These are phyloP conservation scores for Hyperopisus bebe DNA, from an alignment of 2,113 vertebrate species.

Conservation along the genomic window DNA sequence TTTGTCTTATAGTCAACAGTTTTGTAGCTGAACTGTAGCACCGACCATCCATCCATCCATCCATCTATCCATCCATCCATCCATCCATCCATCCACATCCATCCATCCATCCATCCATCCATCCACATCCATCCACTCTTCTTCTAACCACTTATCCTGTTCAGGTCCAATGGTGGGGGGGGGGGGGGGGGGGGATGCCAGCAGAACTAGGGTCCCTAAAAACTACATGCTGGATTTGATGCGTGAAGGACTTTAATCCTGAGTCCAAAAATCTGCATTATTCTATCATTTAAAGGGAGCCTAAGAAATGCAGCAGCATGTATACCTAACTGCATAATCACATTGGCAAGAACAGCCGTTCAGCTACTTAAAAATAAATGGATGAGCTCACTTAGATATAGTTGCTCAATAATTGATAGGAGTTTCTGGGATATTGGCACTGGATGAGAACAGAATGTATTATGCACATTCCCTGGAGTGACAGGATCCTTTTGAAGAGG, in stretches of 20 bases:
- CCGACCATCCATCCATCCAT: not conserved
- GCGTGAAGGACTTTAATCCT: not conserved
- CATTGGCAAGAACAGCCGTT: not conserved
- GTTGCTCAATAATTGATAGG: not conserved
- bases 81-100: not conserved
- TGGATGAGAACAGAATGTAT: constrained; percentile 1
- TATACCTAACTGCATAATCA: not conserved
- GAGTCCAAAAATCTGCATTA: not conserved
- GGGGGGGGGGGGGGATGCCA: not conserved
- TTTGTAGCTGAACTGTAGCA: not conserved
- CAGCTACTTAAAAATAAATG: constrained; percentile 18
- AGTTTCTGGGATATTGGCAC: not conserved
- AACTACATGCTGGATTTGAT: not conserved
- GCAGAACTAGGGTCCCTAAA: not conserved
- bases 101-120: not conserved
- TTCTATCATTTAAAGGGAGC: not conserved
- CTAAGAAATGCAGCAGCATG: not conserved
- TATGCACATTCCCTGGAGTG: not conserved
- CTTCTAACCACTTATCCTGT: not conserved
- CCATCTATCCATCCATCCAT: not conserved
- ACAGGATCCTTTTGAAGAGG: not conserved
- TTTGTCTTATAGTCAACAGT: not conserved
- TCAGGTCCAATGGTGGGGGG: not conserved
- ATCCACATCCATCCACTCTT: no score
- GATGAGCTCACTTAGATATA: not conserved